Base-by-base conservation (phyloP, 2,113 vertebrate genomes). In the Piprites chloris region DNA sequence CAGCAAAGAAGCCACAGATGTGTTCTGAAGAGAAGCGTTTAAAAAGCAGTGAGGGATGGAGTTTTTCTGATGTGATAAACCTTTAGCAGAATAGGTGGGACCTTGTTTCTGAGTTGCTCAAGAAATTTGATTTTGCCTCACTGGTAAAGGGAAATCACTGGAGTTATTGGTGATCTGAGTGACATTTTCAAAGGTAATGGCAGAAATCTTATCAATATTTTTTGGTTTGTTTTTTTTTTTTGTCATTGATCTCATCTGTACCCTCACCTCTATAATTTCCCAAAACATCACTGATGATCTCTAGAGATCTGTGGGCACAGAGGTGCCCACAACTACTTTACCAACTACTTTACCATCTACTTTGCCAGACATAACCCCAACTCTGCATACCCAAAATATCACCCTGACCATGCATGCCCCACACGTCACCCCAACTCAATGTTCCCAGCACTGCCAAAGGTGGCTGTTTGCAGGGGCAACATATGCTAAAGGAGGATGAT, bases 371-470 rank as follows among this genome's bases (percentile, higher is more conserved):
- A 28, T 33, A 9, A 22, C 9, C 32, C 42, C 44, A 49, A 7
- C 24, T 49, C 66, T 53, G 18, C 33, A n/a, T 5, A n/a, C 26
- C 18, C 44, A 71, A 27, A 20, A 27, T 37, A 22, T 41, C 56
- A 37, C 14, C 8, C 12, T 2, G 2, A 37, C 28, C 52, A 62
- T 49, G 32, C 16, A 39, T 22, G 44, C 42, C 14, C 66, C 83
- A 2, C 1, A 5, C 11, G 11, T 42, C 30, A 47, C 6, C 21
- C 14, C 1, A 4, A 8, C 20, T 37, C 20, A 11, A 0, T 19
- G 58, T 7, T 61, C 49, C n/a, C 12, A 47, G 21, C 42, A 42
- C 35, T 1, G 5, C 20, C 0, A 0, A 1, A 18, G 12, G 4
- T 7, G 9, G 26, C 39, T 72, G 35, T 39, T 87, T 67, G 52